Evolutionary conservation across 2,113 vertebrate genomes (phyloP).

Genomic region (Bagarius yarrelli): DNA sequence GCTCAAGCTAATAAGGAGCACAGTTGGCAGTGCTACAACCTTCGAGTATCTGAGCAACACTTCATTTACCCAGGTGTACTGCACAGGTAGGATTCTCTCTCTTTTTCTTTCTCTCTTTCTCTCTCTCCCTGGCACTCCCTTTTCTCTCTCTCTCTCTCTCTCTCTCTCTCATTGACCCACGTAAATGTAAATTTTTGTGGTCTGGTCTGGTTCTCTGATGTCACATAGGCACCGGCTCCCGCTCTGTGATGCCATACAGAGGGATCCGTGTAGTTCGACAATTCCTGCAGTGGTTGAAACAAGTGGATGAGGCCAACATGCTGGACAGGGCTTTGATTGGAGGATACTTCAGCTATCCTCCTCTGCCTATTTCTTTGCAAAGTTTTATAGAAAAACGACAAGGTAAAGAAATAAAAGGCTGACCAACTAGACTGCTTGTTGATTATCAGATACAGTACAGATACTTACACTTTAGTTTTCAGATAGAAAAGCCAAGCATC

Average conservation of each 20-base stretch:
- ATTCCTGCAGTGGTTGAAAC: conserved; percentile 69
- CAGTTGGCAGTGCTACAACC: conserved; percentile 25
- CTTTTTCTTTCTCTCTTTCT: background rate
- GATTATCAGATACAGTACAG: background rate
- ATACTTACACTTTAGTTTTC: background rate
- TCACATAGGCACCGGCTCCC: conserved; percentile 56
- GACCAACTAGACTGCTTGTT: background rate
- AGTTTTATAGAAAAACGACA: conserved; percentile 60
- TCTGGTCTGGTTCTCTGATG: background rate
- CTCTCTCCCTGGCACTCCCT: background rate
- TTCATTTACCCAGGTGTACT: conserved; percentile 57
- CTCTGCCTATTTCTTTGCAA: conserved; percentile 66
- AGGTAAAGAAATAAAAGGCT: conserved; percentile 56
- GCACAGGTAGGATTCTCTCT: conserved; percentile 53
- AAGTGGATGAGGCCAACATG: conserved; percentile 60
- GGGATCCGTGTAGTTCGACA: conserved; percentile 51
- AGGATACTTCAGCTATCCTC: conserved; percentile 68
- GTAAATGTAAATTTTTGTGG: too few relatives aligned
- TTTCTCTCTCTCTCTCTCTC: background rate
- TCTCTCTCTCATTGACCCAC: background rate
- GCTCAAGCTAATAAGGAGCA: conserved; percentile 56
- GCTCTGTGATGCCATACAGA: conserved; percentile 68
- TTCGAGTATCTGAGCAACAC: conserved; percentile 67
- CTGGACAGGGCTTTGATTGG: conserved; percentile 65
- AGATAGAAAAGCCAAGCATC: background rate